phyloP scores from a whole-genome alignment of 2,797 vertebrate species.

The Kryptopterus vitreolus region DNA sequence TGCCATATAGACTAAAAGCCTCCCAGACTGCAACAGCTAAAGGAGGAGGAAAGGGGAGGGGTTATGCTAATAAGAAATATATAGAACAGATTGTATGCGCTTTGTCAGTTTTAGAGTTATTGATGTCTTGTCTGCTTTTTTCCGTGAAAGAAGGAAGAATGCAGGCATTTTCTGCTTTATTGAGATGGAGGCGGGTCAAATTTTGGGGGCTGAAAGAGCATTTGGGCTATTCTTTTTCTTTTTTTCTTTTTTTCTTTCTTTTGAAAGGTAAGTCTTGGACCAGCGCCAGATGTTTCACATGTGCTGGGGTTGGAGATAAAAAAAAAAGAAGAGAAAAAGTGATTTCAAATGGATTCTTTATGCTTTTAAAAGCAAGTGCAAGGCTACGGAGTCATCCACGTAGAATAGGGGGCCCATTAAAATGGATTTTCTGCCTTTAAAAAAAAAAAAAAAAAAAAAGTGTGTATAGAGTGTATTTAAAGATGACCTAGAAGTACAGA shows the following conservation, averaged over 20 bases:
- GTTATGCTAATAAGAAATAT: slow-evolving; percentile 71
- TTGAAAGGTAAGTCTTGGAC: slow-evolving; percentile 16
- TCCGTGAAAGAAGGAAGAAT: slow-evolving; percentile 31
- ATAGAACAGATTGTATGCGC: slow-evolving; percentile 46
- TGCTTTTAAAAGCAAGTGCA: slow-evolving; percentile 42
- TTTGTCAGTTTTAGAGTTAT: slow-evolving; percentile 39
- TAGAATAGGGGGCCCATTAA: slow-evolving; percentile 63
- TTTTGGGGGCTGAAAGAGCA: neutral
- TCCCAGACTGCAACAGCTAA: slow-evolving; percentile 62
- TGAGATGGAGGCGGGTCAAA: neutral
- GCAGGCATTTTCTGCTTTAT: slow-evolving; percentile 42
- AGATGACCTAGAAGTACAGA: slow-evolving; percentile 49
- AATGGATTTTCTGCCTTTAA: slow-evolving; percentile 74
- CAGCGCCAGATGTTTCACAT: slow-evolving; percentile 45
- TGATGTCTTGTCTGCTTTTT: slow-evolving; percentile 36
- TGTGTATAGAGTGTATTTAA: slow-evolving; percentile 51
- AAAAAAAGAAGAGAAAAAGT: no score
- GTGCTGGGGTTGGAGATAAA: slow-evolving; percentile 50
- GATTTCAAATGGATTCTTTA: slow-evolving; percentile 65
- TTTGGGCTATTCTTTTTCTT: neutral
- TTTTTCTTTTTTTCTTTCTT: slow-evolving; percentile 19
- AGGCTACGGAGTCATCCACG: slow-evolving; percentile 59
- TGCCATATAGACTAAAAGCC: neutral
- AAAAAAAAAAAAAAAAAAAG: no score
- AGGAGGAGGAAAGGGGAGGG: neutral